Conservation (phyloP, 2,113 vertebrate species). For the Egretta garzetta region DNA sequence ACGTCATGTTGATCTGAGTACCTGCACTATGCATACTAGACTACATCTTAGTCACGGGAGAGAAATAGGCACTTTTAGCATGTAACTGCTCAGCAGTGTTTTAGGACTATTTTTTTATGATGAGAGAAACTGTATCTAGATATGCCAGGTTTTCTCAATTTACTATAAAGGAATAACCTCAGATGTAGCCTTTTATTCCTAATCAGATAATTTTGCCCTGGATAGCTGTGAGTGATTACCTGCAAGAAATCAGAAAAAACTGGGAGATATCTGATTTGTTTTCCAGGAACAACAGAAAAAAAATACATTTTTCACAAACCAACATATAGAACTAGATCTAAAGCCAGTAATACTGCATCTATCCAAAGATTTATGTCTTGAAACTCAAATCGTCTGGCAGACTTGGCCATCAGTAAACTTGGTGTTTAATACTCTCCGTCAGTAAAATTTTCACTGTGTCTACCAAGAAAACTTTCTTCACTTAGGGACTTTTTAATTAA, state of each 20-base stretch:
- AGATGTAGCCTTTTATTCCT: not conserved
- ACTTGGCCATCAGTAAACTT: not conserved
- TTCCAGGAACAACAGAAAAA: not conserved
- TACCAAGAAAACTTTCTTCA: not conserved
- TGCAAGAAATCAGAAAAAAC: not conserved
- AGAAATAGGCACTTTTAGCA: not conserved
- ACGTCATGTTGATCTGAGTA: not conserved
- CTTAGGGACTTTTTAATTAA: not conserved
- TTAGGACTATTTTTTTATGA: not conserved
- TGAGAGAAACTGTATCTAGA: not conserved
- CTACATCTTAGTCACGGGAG: not conserved
- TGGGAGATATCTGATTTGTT: not conserved
- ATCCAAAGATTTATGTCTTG: not conserved
- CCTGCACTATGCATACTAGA: no score
- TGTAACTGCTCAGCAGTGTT: not conserved
- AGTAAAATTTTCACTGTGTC: not conserved
- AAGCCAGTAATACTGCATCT: not conserved
- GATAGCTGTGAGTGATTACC: not conserved
- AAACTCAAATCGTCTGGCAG: not conserved
- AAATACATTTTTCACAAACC: not conserved
- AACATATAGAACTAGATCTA: not conserved
- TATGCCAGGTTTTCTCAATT: not conserved
- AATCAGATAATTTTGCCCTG: not conserved
- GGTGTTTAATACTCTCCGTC: not conserved
- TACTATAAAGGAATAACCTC: not conserved